Base-by-base conservation (phyloP, 1,140 invertebrate species). In the Listronotus oregonensis region DNA sequence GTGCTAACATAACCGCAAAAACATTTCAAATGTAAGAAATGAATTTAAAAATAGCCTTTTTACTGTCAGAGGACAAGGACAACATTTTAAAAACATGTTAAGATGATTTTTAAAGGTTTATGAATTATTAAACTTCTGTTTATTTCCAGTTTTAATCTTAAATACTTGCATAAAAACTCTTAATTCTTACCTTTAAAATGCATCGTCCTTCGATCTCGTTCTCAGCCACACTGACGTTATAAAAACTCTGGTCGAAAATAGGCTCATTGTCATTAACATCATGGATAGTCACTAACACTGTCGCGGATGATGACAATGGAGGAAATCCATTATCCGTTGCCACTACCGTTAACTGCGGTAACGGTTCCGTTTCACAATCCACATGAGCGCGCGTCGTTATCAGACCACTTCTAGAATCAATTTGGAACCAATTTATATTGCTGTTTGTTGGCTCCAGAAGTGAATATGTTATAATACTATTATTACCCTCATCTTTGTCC, bases 181-280 rank as follows among this genome's bases (percentile, higher is more conserved):
- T n/a, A n/a, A n/a, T 27, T 1, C 87, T 86, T 82, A 98, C 96
- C 94, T 96, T 96, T 78, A 98, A 82, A 82, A 99, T 90, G 80
- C 96, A 98, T 77, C 86, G 88, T 80, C 94, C 94, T 71, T 90
- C 85, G 7, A 87, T 83, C 71, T 92, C 87, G 78, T 93, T 91
- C 82, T 98, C 95, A 8, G 89, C 84, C 12, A 99, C 89, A n/a
- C 91, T 91, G 37, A 93, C 91, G 79, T 98, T 96, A 86, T 98
- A 98, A 78, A 95, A 93, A 70, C 93, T 94, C 80, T 94, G 92
- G 79, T 96, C 94, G 85, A 98, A 98, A 73, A 96, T 92, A 43
- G 96, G 96, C 77, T 96, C 94, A 81, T 97, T 96, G 81, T 97
- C 94, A 79, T 94, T 96, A 67, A 95, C 90, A 80, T 93, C 94